Conservation (phyloP, 1,140 invertebrate genomes). For the Bombus consobrinus region DNA sequence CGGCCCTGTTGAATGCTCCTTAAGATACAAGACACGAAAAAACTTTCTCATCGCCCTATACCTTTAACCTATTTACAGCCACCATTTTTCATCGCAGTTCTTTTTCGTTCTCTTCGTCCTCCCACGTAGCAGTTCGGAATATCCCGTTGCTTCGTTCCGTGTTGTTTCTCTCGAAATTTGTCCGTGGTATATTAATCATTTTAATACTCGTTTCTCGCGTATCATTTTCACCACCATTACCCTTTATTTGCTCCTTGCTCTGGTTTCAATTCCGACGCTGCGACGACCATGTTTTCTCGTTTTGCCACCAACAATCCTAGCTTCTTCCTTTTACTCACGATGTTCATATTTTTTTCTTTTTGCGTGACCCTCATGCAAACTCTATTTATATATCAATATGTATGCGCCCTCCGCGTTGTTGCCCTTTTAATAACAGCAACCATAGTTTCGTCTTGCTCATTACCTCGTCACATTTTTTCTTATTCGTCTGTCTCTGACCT, state of each 20-base stretch:
- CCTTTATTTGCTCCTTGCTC: background rate
- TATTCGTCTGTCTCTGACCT: background rate
- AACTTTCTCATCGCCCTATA: background rate
- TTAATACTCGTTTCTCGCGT: background rate
- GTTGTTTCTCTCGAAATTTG: background rate
- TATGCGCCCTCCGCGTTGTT: conserved; percentile 6
- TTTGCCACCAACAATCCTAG: background rate
- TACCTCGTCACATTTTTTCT: background rate
- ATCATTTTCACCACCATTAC: background rate
- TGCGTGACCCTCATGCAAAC: background rate
- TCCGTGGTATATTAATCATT: conserved; percentile 8
- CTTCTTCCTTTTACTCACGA: too few species aligned
- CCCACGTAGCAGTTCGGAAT: background rate
- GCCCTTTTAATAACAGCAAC: conserved; percentile 13
- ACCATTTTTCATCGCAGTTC: background rate
- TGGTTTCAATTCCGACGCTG: background rate
- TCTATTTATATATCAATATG: conserved; percentile 34
- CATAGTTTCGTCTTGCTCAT: conserved; percentile 11
- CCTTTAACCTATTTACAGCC: background rate
- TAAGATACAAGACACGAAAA: background rate
- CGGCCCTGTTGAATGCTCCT: background rate
- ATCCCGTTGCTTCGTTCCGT: background rate
- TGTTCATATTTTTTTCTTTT: background rate
- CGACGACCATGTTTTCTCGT: background rate
- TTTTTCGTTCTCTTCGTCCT: background rate